Conservation (phyloP, 2,888 invertebrate genomes). For the Lithophane semibrunnea region DNA sequence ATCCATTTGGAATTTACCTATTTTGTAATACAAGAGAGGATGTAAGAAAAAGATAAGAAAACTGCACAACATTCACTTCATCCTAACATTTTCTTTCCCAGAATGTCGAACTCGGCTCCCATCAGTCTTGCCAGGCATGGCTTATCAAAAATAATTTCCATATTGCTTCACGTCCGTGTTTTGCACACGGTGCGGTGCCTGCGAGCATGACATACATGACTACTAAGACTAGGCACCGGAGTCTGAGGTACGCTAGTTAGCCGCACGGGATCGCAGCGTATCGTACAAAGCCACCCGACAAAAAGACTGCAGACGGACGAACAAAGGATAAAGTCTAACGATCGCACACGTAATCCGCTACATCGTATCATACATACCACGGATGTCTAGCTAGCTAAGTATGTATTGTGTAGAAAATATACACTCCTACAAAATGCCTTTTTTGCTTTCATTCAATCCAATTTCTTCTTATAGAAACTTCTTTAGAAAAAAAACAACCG, state of each 20-base stretch:
- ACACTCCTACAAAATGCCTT: not conserved
- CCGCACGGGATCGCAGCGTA: not conserved
- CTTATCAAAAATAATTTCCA: slow-evolving; percentile 5
- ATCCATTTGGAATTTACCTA: not conserved
- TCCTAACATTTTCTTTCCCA: not conserved
- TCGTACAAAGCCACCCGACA: slow-evolving; percentile 31
- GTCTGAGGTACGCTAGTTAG: slow-evolving; percentile 9
- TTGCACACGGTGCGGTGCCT: not conserved
- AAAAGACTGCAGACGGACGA: slow-evolving; percentile 46
- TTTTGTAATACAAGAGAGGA: not conserved
- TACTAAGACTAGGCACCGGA: not conserved
- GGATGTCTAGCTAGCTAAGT: not conserved
- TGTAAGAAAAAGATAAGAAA: not conserved
- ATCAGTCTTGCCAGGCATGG: not conserved
- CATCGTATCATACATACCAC: slow-evolving; percentile 11
- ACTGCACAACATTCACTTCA: not conserved
- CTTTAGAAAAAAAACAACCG: too few relatives aligned
- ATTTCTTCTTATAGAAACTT: too few relatives aligned
- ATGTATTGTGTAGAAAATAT: not conserved
- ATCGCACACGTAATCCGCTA: slow-evolving; percentile 35
- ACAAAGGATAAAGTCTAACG: slow-evolving; percentile 57
- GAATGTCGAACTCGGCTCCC: too few relatives aligned
- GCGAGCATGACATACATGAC: too few relatives aligned
- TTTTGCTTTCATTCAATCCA: not conserved
- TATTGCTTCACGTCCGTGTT: slow-evolving; percentile 6